phyloP scores from a whole-genome alignment of 2,888 invertebrate species.

The Oasisia sp. region DNA sequence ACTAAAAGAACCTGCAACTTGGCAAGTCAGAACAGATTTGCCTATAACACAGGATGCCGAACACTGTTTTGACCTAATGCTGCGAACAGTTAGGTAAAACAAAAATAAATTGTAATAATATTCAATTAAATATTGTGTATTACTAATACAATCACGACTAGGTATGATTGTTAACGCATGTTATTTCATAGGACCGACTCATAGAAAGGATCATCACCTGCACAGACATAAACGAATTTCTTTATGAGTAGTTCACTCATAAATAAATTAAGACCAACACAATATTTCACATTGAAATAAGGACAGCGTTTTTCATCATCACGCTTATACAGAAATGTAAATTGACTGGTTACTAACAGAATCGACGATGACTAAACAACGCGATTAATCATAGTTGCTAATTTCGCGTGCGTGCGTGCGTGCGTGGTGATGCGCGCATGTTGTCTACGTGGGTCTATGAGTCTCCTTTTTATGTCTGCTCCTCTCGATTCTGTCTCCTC shows the following conservation, averaged over 20 bases:
- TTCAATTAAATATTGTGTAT: neutral
- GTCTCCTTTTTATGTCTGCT: neutral
- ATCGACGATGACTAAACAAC: neutral
- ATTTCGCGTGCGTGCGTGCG: neutral
- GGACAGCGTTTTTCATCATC: neutral
- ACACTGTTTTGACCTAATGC: neutral
- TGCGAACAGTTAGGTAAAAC: neutral
- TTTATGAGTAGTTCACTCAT: neutral
- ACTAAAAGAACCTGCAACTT: neutral
- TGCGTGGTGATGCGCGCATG: neutral
- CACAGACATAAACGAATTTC: neutral
- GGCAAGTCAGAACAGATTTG: neutral
- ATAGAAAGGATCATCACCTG: no score
- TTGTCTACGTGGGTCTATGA: no score
- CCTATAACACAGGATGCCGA: neutral
- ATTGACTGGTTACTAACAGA: neutral
- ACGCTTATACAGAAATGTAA: neutral
- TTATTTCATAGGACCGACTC: no score
- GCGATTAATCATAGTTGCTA: neutral
- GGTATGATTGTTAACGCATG: neutral
- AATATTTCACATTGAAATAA: neutral
- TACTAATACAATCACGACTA: neutral
- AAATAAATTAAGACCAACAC: neutral
- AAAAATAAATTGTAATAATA: neutral
- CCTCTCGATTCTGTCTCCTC: neutral